phyloP scores from a whole-genome alignment of 2,797 vertebrate genomes.

The Xerus rutilus region DNA sequence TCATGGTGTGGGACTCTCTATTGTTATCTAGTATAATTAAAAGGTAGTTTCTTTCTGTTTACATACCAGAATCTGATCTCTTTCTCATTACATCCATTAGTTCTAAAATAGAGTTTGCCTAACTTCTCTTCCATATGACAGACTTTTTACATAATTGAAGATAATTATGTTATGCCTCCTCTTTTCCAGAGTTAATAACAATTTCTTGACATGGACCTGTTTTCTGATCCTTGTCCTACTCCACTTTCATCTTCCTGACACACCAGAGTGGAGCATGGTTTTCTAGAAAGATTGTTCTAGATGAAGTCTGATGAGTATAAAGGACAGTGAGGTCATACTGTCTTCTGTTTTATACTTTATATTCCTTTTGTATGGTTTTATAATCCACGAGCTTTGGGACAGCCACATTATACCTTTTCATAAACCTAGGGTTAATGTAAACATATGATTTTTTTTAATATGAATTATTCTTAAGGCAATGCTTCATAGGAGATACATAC shows the following conservation, averaged over 20 bases:
- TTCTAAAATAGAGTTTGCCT: not conserved
- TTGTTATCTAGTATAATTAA: not conserved
- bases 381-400: not conserved
- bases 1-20: not conserved
- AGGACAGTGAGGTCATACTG: not conserved
- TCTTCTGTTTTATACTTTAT: not conserved
- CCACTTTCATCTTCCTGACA: not conserved
- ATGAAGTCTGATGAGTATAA: not conserved
- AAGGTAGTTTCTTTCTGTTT: not conserved
- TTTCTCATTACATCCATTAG: not conserved
- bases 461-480: not conserved
- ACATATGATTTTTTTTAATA: not conserved
- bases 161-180: not conserved
- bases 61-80: not conserved
- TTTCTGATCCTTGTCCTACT: not conserved
- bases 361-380: not conserved
- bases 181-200: not conserved
- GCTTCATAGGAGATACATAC: not conserved
- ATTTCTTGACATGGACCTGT: not conserved
- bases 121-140: not conserved
- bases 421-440: not conserved
- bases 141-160: not conserved
- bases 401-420: not conserved
- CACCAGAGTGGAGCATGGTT: rapidly evolving
- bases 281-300: not conserved